Conservation (phyloP, 2,113 vertebrate species). For the Anarrhichthys ocellatus region DNA sequence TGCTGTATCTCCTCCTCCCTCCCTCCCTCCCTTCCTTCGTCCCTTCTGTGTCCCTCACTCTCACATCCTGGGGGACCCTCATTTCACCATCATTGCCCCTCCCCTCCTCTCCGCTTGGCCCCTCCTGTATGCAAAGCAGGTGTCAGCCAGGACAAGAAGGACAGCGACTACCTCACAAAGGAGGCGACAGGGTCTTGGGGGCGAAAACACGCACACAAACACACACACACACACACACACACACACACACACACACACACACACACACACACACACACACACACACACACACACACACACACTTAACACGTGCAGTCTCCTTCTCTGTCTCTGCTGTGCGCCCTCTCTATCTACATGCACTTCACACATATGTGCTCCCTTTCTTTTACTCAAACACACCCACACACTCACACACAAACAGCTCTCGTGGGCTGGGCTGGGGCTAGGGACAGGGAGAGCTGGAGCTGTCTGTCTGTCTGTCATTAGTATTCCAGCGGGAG, state of each 20-base stretch:
- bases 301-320: constrained; percentile 46
- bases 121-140: constrained; percentile 83
- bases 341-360: constrained; percentile 57
- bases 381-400: constrained; percentile 49
- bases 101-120: constrained; percentile 55
- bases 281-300: constrained; percentile 36
- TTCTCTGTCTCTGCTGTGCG: constrained; percentile 47
- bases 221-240: constrained; percentile 35
- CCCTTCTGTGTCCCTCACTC: constrained; percentile 44
- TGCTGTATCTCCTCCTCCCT: constrained; percentile 51
- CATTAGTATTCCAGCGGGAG: constrained; percentile 98
- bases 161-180: constrained; percentile 78
- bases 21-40: constrained; percentile 9
- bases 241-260: constrained; percentile 41
- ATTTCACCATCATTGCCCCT: constrained; percentile 63
- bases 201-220: constrained; percentile 38
- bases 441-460: constrained; percentile 71
- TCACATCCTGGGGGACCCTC: constrained; percentile 73
- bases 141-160: constrained; percentile 81
- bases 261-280: constrained; percentile 32
- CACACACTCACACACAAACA: constrained; percentile 24
- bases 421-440: constrained; percentile 59
- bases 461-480: constrained; percentile 81
- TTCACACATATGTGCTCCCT: constrained; percentile 65
- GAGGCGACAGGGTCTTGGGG: constrained; percentile 73